phyloP scores from a whole-genome alignment of 2,888 invertebrate species.

The Epicampocera succincta region DNA sequence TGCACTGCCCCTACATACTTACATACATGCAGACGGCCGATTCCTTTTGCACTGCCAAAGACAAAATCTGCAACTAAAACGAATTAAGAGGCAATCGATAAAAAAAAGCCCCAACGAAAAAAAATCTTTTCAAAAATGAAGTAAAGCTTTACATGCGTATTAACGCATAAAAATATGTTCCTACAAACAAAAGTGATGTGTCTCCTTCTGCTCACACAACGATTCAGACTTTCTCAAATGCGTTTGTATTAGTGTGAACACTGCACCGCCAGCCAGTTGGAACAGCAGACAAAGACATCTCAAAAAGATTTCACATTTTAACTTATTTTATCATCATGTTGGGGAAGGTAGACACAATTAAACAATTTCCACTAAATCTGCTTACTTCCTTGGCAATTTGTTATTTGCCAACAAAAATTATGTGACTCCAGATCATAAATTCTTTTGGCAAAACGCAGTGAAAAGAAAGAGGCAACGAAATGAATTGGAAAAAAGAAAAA shows the following conservation, averaged over 20 bases:
- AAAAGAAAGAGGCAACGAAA: constrained; percentile 48
- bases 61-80: constrained; percentile 53
- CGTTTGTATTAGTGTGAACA: not conserved
- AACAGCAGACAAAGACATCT: constrained; percentile 29
- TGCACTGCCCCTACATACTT: constrained; percentile 63
- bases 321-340: constrained; percentile 66
- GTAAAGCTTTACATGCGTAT: constrained; percentile 69
- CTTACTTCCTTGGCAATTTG: constrained; percentile 80
- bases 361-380: constrained; percentile 81
- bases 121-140: constrained; percentile 59
- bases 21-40: constrained; percentile 33
- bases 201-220: constrained; percentile 50
- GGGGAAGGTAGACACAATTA: constrained; percentile 77
- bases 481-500: not conserved
- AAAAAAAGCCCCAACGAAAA: constrained; percentile 41
- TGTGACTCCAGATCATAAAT: constrained; percentile 80
- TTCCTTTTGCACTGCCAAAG: constrained; percentile 36
- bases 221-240: constrained; percentile 2
- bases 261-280: not conserved
- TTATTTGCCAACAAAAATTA: constrained; percentile 80
- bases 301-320: constrained; percentile 59
- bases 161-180: constrained; percentile 67
- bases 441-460: constrained; percentile 71
- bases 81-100: constrained; percentile 58
- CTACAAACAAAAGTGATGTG: constrained; percentile 52